A percentile compares a stretch with the other conserved stretches of the same genome.
Conservation (phyloP, 2,888 invertebrate genomes). For the Invenusta paracnida region DNA sequence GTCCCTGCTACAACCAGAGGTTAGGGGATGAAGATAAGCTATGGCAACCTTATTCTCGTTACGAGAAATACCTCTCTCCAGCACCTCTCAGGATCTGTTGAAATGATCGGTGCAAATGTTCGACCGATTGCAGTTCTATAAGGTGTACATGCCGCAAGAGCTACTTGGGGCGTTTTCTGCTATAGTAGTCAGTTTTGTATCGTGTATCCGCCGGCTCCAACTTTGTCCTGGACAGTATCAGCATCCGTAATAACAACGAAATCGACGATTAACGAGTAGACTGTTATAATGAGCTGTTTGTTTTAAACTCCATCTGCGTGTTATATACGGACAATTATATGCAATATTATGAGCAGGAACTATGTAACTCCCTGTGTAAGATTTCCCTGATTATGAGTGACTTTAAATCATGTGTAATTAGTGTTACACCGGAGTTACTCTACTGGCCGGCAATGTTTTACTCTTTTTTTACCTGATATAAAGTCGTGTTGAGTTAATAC, state of each 20-base stretch:
- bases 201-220: conserved; percentile 8
- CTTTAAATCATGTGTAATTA: too few relatives aligned
- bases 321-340: conserved; percentile 23
- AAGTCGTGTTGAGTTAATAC: too few relatives aligned
- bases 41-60: conserved; percentile 13
- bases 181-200: conserved; percentile 43
- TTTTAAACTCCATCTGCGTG: conserved; percentile 1
- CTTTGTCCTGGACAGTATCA: conserved; percentile 1
- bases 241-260: background rate
- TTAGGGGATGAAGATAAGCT: background rate
- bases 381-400: too few relatives aligned
- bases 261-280: conserved; percentile 8
- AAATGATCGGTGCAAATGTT: conserved; percentile 2
- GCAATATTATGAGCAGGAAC: conserved; percentile 17
- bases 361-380: too few relatives aligned
- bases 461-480: too few relatives aligned
- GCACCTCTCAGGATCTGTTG: background rate
- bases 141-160: conserved; percentile 4
- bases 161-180: background rate
- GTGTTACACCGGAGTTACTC: too few relatives aligned
- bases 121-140: background rate
- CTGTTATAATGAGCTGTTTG: background rate
- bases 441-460: too few relatives aligned
- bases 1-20: conserved; percentile 16
- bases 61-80: background rate